Evolutionary conservation across 2,888 invertebrate genomes (phyloP).

Genomic region (Lasiommata megera): DNA sequence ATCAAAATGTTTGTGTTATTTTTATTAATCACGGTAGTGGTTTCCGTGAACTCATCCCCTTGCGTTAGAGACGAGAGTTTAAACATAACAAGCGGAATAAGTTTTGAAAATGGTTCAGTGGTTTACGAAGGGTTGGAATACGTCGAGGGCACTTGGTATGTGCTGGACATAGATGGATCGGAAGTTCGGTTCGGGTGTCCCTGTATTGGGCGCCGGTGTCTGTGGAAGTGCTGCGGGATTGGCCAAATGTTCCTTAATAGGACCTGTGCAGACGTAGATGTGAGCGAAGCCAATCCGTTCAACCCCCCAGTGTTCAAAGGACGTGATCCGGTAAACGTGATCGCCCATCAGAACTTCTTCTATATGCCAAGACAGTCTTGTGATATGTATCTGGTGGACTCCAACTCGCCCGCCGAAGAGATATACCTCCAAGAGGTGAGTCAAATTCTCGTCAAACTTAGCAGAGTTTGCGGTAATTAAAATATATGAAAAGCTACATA

Average conservation of each 20-base stretch:
- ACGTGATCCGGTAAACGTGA: constrained; percentile 39
- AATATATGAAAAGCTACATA: too few species aligned
- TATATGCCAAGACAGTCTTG: constrained; percentile 53
- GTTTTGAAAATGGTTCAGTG: constrained; percentile 52
- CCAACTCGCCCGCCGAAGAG: constrained; percentile 41
- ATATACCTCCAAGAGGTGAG: constrained; percentile 66
- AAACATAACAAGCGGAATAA: constrained; percentile 55
- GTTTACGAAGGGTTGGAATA: constrained; percentile 56
- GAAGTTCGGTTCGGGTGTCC: constrained; percentile 55
- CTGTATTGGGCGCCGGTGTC: constrained; percentile 56
- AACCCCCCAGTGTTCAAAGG: constrained; percentile 59
- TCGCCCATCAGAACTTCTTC: constrained; percentile 55
- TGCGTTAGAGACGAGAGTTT: constrained; percentile 57
- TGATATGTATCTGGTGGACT: constrained; percentile 57
- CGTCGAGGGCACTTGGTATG: constrained; percentile 51
- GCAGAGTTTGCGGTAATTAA: too few species aligned
- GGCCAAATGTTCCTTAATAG: constrained; percentile 46
- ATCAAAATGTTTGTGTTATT: constrained; percentile 31
- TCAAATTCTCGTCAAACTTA: too few species aligned
- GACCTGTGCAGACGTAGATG: constrained; percentile 45
- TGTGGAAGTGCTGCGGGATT: constrained; percentile 62
- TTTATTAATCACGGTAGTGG: constrained; percentile 31
- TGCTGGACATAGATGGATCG: constrained; percentile 44
- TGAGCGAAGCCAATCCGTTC: constrained; percentile 52
- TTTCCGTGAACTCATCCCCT: constrained; percentile 35